Evolutionary conservation across 2,113 vertebrate species (phyloP), one percentile per base, ranked within the genome.

Genomic region (Gopherus flavomarginatus): DNA sequence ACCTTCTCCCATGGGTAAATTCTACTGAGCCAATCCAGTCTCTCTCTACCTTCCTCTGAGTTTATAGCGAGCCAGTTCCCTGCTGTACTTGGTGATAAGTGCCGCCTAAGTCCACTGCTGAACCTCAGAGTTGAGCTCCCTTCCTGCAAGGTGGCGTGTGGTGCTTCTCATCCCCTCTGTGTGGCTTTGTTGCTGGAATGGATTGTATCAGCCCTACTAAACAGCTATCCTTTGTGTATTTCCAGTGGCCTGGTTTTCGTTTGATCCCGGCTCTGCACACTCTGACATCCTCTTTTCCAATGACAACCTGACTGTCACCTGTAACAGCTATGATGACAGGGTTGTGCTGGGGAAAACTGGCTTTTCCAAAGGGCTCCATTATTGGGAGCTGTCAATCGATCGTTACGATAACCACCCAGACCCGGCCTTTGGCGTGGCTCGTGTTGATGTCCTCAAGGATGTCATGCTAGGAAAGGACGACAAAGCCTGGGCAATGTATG

Each of bases 401-500:
- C 99, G 99, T 72, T 99, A 99, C 16, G 99, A 99, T 95, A 99
- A 99, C 98, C 99, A 99, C 97, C 99, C 99, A 0, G 99, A 99
- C 95, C 99, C 99, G 1, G 99, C 99, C 29, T 99, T 99, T 5
- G 99, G 99, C 1, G 98, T 99, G 95, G 99, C 99, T 0, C 99
- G 99, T 44, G 96, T 95, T 1, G 99, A 99, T 29, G 99, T 99
- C 72, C 97, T 99, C 96, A 99, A 99, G 97, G 99, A 99, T 5
- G 99, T 99, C 97, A 99, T 99, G 99, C 98, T 99, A 97, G 99
- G 99, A 90, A 99, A 99, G 98, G 99, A 99, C 22, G 99, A 99
- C 98, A 99, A 99, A 97, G 99, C 99, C 27, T 99, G 99, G 99
- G 99, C 99, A 93, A 99, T 99, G 99, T 99, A 99, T 27, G 99